These are phyloP conservation scores for Heterotis niloticus DNA, from an alignment of 2,113 vertebrate species.

Conservation along the genomic window DNA sequence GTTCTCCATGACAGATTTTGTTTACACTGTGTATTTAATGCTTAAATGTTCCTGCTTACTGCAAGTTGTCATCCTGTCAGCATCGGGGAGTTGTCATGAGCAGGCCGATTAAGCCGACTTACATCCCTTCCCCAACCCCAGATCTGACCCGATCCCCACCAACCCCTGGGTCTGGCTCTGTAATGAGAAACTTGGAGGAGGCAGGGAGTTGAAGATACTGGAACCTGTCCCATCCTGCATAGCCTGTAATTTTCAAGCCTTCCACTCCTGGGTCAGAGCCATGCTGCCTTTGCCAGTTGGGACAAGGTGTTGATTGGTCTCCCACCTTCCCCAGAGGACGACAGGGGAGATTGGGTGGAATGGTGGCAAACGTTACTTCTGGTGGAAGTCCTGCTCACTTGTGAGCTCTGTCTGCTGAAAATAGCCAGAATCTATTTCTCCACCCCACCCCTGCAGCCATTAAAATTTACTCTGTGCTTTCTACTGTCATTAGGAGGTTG, in stretches of 20 bases:
- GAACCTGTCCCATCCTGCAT: not conserved
- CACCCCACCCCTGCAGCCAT: slow-evolving; percentile 13
- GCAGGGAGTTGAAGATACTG: not conserved
- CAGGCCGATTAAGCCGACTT: not conserved
- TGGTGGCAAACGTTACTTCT: not conserved
- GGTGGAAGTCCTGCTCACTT: not conserved
- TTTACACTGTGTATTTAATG: not conserved
- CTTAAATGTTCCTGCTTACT: not conserved
- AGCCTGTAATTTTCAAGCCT: slow-evolving; percentile 9
- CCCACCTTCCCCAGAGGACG: not conserved
- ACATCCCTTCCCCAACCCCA: too few species aligned
- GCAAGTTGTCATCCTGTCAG: not conserved
- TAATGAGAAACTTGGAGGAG: not conserved
- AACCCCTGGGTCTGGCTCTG: not conserved
- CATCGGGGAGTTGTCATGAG: slow-evolving; percentile 17
- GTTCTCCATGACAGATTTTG: too few species aligned
- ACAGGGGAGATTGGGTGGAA: not conserved
- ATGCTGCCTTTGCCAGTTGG: not conserved
- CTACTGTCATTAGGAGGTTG: slow-evolving; percentile 38
- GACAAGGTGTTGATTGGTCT: slow-evolving; percentile 30
- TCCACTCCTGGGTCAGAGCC: slow-evolving; percentile 9
- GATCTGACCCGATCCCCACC: not conserved
- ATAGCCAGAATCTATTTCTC: not conserved
- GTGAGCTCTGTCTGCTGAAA: not conserved
- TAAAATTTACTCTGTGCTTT: slow-evolving; percentile 37